phyloP scores from a whole-genome alignment of 1,140 invertebrate species.

The Drosophila setifemur region DNA sequence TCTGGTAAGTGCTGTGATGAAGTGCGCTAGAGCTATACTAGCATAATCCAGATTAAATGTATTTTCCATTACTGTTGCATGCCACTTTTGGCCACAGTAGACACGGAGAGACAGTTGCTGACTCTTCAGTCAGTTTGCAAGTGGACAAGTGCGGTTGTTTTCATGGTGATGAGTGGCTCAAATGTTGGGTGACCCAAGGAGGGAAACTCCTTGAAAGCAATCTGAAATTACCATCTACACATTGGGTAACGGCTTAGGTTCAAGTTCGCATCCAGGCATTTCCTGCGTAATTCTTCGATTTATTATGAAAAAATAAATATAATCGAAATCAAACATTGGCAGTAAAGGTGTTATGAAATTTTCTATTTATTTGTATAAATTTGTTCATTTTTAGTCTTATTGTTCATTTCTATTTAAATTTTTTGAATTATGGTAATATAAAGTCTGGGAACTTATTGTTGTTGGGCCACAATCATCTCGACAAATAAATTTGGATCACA shows the following conservation, averaged over 20 bases:
- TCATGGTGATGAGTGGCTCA: neutral
- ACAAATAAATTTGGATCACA: no score
- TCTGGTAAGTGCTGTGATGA: constrained; percentile 23
- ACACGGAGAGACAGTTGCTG: constrained; percentile 26
- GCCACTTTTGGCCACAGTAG: constrained; percentile 34
- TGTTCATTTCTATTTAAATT: no score
- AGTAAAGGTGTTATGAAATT: no score
- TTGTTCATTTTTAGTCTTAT: no score
- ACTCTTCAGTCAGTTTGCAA: neutral
- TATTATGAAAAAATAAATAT: neutral
- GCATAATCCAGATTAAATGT: constrained; percentile 45
- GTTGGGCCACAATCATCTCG: no score
- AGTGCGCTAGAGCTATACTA: constrained; percentile 24
- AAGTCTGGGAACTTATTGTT: no score
- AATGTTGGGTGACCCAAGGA: constrained; percentile 14
- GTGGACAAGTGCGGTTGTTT: neutral
- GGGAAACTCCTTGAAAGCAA: no score
- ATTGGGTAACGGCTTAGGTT: neutral
- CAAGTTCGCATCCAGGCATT: neutral
- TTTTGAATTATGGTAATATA: no score
- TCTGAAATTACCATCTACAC: constrained; percentile 6
- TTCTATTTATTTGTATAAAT: no score
- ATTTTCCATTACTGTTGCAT: constrained; percentile 49
- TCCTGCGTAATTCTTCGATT: neutral
- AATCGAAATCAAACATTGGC: no score